A percentile compares a stretch with the other conserved stretches of the same genome.
Conservation (phyloP, 1,140 invertebrate species). For the Eurosta solidaginis region DNA sequence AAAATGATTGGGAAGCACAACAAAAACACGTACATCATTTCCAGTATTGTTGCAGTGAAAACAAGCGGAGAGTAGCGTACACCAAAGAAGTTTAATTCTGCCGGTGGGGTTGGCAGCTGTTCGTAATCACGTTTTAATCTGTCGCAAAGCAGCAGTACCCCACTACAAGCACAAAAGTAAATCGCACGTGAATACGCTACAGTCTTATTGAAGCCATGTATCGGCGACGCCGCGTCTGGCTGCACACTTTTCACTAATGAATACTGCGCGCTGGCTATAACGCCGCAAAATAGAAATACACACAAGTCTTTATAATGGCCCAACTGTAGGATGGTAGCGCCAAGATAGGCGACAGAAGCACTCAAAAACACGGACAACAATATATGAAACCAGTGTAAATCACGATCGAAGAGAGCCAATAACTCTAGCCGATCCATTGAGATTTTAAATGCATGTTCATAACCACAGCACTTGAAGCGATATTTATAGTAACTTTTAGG, state of each 20-base stretch:
- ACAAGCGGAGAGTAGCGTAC: constrained; percentile 72
- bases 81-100: constrained; percentile 68
- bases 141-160: constrained; percentile 53
- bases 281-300: constrained; percentile 94
- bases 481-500: constrained; percentile 87
- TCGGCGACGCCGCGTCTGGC: constrained; percentile 96
- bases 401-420: constrained; percentile 90
- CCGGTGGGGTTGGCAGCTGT: constrained; percentile 31
- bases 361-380: constrained; percentile 83
- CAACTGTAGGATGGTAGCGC: constrained; percentile 80
- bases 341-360: constrained; percentile 83
- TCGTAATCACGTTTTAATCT: constrained; percentile 50
- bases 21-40: constrained; percentile 79
- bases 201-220: constrained; percentile 96
- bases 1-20: constrained; percentile 92
- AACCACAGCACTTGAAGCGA: constrained; percentile 69
- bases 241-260: constrained; percentile 98
- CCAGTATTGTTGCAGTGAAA: constrained; percentile 70
- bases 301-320: constrained; percentile 91
- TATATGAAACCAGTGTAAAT: constrained; percentile 84
- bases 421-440: constrained; percentile 90
- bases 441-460: constrained; percentile 70
- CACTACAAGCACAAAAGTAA: constrained; percentile 90
- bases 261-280: constrained; percentile 96
- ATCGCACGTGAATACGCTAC: constrained; percentile 92